Percentiles rank a stretch among this genome's conserved stretches.
phyloP scores from a whole-genome alignment of 2,113 vertebrate species.

The Trinectes maculatus region DNA sequence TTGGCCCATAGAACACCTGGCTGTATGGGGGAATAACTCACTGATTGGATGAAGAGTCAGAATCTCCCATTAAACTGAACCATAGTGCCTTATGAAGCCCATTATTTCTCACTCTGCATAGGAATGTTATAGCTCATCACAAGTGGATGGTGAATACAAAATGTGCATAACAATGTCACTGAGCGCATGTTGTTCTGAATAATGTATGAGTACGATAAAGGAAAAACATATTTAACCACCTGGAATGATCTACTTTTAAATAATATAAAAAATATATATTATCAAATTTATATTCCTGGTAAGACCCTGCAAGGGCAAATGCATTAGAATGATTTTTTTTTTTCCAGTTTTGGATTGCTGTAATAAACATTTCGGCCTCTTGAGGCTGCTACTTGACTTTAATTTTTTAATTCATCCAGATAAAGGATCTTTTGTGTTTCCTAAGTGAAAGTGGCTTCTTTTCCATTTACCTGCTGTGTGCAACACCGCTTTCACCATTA shows the following conservation, averaged over 20 bases:
- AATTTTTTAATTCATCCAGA: neutral
- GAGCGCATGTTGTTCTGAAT: neutral
- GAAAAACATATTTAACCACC: too few species aligned
- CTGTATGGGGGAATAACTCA: constrained; percentile 11
- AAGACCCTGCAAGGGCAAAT: neutral
- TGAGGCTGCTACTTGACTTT: neutral
- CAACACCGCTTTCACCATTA: constrained; percentile 26
- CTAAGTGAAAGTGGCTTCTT: neutral
- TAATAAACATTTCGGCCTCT: neutral
- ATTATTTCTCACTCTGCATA: constrained; percentile 13
- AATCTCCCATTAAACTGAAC: constrained; percentile 41
- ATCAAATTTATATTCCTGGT: neutral
- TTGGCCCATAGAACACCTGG: constrained; percentile 40
- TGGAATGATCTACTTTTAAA: neutral
- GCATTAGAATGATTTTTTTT: neutral
- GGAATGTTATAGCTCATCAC: constrained; percentile 6
- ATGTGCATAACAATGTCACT: neutral
- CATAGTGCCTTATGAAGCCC: constrained; percentile 9
- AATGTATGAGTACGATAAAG: too few species aligned
- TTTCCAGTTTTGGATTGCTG: neutral
- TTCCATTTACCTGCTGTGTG: constrained; percentile 8
- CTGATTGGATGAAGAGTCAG: constrained; percentile 40
- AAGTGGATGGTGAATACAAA: neutral
- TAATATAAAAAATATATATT: neutral
- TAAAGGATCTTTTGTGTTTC: neutral